phyloP scores from a whole-genome alignment of 2,888 invertebrate genomes.

The Pseudoips prasinana region DNA sequence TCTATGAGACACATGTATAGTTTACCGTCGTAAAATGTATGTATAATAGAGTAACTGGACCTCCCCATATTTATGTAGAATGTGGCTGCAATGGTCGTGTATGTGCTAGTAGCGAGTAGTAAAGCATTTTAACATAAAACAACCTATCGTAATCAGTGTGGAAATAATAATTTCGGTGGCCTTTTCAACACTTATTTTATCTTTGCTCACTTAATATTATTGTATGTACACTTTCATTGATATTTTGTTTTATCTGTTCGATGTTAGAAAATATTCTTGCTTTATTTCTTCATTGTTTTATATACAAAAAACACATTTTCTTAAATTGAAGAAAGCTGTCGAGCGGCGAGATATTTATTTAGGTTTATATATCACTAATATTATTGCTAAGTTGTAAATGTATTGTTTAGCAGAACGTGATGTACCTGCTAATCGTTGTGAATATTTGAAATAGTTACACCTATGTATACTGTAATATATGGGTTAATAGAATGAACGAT shows the following conservation, averaged over 20 bases:
- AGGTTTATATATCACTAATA: conserved; percentile 31
- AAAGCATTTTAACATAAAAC: conserved; percentile 29
- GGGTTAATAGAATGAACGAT: conserved; percentile 33
- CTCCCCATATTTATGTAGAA: conserved; percentile 30
- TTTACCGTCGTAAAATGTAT: too few relatives aligned
- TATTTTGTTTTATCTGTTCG: conserved; percentile 6
- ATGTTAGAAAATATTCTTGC: conserved; percentile 3
- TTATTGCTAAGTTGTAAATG: conserved; percentile 44
- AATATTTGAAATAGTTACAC: conserved; percentile 31
- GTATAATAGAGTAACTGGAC: conserved; percentile 29
- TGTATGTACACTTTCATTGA: conserved; percentile 3
- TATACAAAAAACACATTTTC: conserved; percentile 3
- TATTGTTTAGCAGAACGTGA: conserved; percentile 36
- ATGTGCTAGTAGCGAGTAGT: conserved; percentile 46
- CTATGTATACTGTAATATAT: conserved; percentile 15
- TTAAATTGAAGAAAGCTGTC: conserved; percentile 12
- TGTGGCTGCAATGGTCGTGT: conserved; percentile 34
- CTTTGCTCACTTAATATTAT: conserved; percentile 22
- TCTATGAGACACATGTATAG: too few relatives aligned
- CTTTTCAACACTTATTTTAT: conserved; percentile 38
- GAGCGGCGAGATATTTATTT: conserved; percentile 26
- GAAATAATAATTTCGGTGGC: conserved; percentile 38
- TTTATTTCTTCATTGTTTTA: not conserved
- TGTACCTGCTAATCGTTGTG: conserved; percentile 36
- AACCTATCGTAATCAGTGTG: conserved; percentile 25